phyloP scores from a whole-genome alignment of 1,140 invertebrate genomes.

The Pseudachorutes palmiensis region DNA sequence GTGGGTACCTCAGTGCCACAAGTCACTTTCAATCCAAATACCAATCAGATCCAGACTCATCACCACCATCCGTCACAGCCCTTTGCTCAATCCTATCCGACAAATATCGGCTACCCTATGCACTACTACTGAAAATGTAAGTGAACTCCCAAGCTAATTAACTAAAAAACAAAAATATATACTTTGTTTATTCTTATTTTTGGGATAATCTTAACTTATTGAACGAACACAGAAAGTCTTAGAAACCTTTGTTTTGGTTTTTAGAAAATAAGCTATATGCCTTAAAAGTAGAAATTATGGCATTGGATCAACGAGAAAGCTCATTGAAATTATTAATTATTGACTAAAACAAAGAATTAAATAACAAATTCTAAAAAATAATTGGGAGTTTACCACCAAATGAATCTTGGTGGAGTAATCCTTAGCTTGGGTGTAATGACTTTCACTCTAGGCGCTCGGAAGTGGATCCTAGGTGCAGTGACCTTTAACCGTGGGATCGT shows the following conservation, averaged over 20 bases:
- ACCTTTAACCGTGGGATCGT: not conserved
- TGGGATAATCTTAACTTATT: no score
- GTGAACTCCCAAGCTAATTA: no score
- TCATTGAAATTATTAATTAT: no score
- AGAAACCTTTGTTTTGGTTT: no score
- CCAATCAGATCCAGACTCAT: not conserved
- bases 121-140: not conserved
- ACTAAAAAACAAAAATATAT: no score
- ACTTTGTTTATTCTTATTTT: no score
- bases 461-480: not conserved
- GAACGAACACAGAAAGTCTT: no score
- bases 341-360: no score
- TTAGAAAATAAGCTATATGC: no score
- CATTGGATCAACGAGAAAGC: no score
- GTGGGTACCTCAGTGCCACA: not conserved
- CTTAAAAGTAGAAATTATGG: no score
- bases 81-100: not conserved
- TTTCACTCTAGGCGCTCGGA: not conserved
- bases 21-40: conserved; percentile 1
- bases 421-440: not conserved
- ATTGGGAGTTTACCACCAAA: conserved; percentile 1
- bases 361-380: no score
- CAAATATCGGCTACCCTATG: not conserved
- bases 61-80: not conserved
- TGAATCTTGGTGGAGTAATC: not conserved